Evolutionary conservation across 2,888 invertebrate genomes (phyloP), one percentile per base, ranked within the genome.

Genomic region (Odontomyia ornata): DNA sequence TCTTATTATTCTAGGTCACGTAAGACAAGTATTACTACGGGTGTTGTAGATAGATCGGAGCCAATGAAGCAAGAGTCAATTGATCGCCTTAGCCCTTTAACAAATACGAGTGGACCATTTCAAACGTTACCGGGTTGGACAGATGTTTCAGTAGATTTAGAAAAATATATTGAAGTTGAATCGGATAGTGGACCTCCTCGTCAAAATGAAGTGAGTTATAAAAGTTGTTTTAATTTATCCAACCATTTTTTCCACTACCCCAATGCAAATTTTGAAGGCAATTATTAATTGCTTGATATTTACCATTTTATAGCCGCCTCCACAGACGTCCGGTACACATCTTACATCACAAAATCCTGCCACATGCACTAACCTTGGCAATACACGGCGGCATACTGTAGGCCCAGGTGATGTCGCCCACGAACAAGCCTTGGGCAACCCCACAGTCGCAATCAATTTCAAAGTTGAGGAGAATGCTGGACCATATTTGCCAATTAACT

Each of bases 351-450:
- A 77, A 46, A 67, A 60, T 65, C 47, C 69, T 25, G n/a, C 77
- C 11, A 75, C 83, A 3, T 73, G 73, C 23, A 82, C 81, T 47
- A 82, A 62, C 15, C 64, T 83, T 9, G 85, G 83, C 13, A 93
- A 93, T 67, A 91, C 93, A 71, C 89, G 97, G 52, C 88, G 97
- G 23, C 97, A 98, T 85, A 98, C 98, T 0, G 97, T 98, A 0
- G 97, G 97, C 0, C 96, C 96, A 0, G 96, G 96, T 1, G 96
- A 97, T 88, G 92, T 95, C 43, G 90, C 94, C 0, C 95, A 95
- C 83, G 93, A 94, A 81, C 94, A 94, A 88, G 92, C 89, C n/a
- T 87, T 91, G 81, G 89, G 88, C 80, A 89, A 86, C 84, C 78
- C 85, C 4, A 28, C 86, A 0, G 84, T 84, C 69, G 82, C 84